Percentiles rank a stretch among this genome's conserved stretches.
These are phyloP conservation scores for rat (Rattus norvegicus) DNA, from an alignment of 2,113 vertebrate species.

Conservation along the genomic window DNA sequence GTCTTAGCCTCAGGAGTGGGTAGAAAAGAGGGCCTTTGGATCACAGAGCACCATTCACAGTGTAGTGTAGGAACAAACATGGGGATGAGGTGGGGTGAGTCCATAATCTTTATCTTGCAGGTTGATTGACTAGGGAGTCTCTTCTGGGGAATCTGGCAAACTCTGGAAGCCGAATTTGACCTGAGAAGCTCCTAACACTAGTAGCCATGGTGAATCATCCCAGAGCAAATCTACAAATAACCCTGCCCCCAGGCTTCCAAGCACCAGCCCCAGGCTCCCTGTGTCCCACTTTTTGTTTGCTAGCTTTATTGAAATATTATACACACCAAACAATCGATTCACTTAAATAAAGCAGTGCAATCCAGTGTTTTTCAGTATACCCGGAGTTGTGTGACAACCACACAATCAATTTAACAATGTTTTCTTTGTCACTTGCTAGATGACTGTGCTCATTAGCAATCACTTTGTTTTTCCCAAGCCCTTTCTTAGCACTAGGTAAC, in stretches of 20 bases:
- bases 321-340: not conserved
- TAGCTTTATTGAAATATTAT: not conserved
- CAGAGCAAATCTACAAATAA: not conserved
- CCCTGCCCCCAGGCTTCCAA: not conserved
- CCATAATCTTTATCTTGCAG: not conserved
- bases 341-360: not conserved
- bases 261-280: not conserved
- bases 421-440: not conserved
- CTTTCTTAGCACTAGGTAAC: not conserved
- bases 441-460: not conserved
- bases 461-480: not conserved
- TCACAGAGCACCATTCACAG: not conserved
- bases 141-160: not conserved
- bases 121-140: not conserved
- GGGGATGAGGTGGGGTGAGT: not conserved
- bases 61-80: not conserved
- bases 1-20: not conserved
- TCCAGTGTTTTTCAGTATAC: not conserved
- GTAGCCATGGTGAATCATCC: not conserved
- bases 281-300: not conserved
- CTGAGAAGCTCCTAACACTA: not conserved
- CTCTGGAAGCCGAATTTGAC: not conserved
- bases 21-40: not conserved
- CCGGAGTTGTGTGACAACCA: not conserved
- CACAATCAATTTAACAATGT: not conserved